Conservation (phyloP, 37 sponge, comb jelly and placozoan genomes). For the Haliclona indistincta region DNA sequence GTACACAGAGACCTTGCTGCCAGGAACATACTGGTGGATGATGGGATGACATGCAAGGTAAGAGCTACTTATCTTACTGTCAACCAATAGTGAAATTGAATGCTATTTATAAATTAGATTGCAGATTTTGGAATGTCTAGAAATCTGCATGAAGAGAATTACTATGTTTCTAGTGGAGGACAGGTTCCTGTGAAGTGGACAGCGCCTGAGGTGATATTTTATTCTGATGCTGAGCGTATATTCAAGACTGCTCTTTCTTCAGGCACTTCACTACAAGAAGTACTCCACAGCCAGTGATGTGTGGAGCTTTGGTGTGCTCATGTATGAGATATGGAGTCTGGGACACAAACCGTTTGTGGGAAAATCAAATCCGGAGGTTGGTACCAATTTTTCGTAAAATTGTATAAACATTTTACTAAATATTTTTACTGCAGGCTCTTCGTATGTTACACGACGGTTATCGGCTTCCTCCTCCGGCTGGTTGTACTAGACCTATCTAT, state of each 20-base stretch:
- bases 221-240: too few relatives aligned
- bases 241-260: too few relatives aligned
- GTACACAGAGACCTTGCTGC: constrained; percentile 78
- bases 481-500: constrained; percentile 20
- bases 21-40: constrained; percentile 63
- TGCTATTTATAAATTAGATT: constrained; percentile 42
- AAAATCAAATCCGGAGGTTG: neutral
- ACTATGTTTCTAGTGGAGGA: constrained; percentile 41
- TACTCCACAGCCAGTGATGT: constrained; percentile 12
- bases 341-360: neutral
- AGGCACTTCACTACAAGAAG: neutral
- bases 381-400: neutral
- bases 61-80: neutral
- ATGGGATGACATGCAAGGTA: constrained; percentile 61
- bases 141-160: constrained; percentile 31
- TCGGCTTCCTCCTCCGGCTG: constrained; percentile 14
- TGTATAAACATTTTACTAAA: too few relatives aligned
- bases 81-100: neutral
- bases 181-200: constrained; percentile 65
- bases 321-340: constrained; percentile 19
- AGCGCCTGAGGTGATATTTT: constrained; percentile 78
- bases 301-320: constrained; percentile 3
- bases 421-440: neutral
- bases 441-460: constrained; percentile 1
- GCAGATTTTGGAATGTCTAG: constrained; percentile 72